Base-by-base conservation (phyloP, 2,888 invertebrate species). In the Plusia festucae region DNA sequence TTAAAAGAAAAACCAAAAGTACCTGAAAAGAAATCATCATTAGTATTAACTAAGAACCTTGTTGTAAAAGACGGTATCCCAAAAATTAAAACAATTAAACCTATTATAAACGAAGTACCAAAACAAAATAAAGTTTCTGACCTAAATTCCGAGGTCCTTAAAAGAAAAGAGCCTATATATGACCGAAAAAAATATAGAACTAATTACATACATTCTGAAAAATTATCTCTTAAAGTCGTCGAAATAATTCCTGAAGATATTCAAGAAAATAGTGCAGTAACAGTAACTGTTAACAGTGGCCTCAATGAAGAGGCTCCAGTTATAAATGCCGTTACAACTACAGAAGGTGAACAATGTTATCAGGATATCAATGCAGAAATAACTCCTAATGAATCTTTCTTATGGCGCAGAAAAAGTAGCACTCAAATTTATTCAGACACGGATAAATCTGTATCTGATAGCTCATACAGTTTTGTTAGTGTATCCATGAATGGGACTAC, bases 361-460 rank as follows among this genome's bases (percentile, higher is more conserved):
- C 85, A 91, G 82, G 91, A 92, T 53, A 80, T 93, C 13, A 90
- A 84, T 76, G 81, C 91, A 20, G 88, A 85, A 15, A 93, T 96
- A 62, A 93, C 95, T 78, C 97, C 97, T 1, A 97, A 97, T 82
- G 95, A 95, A 73, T 97, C 97, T 5, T 97, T 97, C 87, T 89
- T 97, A 44, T 97, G 96, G 96, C 95, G 96, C 64, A 87, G 94
- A 68, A 96, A 94, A 87, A 93, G 92, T 76, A 88, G 81, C 69
- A 88, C 89, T 53, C 93, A 91, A 81, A 89, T 91, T 73, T 93
- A 93, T 79, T 90, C 90, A 1, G 95, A 95, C 55, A 84, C 87
- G 51, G 94, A 93, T 58, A 93, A 88, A 76, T 85, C 89, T 13
- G 16, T 78, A 56, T 87, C 90, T 16, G 94, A 93, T 55, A 90